A percentile compares a stretch with the other conserved stretches of the same genome.
These are phyloP conservation scores for Apteryx owenii DNA, from an alignment of 2,113 vertebrate genomes.

Conservation along the genomic window DNA sequence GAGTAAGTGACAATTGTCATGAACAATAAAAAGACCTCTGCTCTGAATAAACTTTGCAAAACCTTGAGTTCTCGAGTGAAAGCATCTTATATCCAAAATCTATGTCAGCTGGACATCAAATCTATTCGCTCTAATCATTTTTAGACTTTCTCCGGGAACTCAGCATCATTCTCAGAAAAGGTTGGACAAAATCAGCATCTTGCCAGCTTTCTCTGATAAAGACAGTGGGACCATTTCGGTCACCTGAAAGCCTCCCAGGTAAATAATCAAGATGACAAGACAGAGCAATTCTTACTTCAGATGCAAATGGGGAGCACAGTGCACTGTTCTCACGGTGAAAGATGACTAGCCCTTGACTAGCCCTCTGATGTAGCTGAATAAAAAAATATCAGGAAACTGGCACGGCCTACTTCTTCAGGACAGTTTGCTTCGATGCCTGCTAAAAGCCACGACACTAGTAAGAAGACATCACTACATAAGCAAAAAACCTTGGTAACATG, in stretches of 20 bases:
- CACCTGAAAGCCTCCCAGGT: neutral
- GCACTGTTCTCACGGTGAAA: neutral
- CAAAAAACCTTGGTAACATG: neutral
- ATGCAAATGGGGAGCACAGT: neutral
- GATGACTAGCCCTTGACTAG: neutral
- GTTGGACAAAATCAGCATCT: neutral
- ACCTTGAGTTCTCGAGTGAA: neutral
- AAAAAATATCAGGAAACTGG: neutral
- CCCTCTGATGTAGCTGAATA: neutral
- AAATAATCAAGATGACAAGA: neutral
- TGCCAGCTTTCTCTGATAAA: neutral
- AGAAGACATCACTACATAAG: neutral
- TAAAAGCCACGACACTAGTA: neutral
- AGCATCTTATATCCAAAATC: neutral
- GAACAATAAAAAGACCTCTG: neutral
- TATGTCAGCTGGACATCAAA: neutral
- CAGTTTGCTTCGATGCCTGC: neutral
- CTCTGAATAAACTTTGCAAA: neutral
- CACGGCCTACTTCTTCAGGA: neutral
- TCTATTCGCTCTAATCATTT: neutral
- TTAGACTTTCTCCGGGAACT: neutral
- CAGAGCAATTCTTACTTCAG: neutral
- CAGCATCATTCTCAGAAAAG: neutral
- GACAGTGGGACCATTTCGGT: neutral
- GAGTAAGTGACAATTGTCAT: neutral